A percentile compares a stretch with the other conserved stretches of the same genome.
These are phyloP conservation scores for Uromys caudimaculatus DNA, from an alignment of 2,797 vertebrate genomes.

Conservation along the genomic window DNA sequence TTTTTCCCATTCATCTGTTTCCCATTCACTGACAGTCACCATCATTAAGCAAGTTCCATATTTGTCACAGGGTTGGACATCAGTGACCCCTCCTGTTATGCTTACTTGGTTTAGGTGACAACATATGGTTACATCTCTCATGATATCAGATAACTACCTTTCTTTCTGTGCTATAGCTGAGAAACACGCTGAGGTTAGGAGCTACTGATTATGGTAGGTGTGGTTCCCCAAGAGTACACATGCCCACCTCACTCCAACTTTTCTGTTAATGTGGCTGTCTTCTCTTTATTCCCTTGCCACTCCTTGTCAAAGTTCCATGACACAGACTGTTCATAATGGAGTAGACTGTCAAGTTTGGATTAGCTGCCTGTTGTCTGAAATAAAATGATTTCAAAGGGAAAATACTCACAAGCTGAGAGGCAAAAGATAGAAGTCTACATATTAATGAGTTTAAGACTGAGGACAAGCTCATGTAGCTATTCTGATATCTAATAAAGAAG, in stretches of 20 bases:
- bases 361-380: neutral
- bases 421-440: neutral
- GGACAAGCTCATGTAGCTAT: neutral
- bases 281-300: neutral
- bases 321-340: neutral
- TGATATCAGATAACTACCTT: neutral
- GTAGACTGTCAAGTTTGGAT: neutral
- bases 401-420: neutral
- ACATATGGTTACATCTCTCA: rapidly evolving
- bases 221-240: neutral
- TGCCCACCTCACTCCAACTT: neutral
- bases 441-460: neutral
- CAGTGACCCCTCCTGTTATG: rapidly evolving
- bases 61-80: too few relatives aligned
- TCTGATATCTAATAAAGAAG: neutral
- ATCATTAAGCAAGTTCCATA: too few relatives aligned
- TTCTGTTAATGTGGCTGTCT: neutral
- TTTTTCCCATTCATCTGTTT: too few relatives aligned
- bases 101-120: neutral
- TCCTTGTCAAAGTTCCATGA: too few relatives aligned
- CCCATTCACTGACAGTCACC: neutral
- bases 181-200: neutral
- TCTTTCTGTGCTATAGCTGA: neutral
- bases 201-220: neutral
- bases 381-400: neutral